These are phyloP conservation scores for Nothoprocta perdicaria DNA, from an alignment of 2,113 vertebrate species.

Conservation along the genomic window DNA sequence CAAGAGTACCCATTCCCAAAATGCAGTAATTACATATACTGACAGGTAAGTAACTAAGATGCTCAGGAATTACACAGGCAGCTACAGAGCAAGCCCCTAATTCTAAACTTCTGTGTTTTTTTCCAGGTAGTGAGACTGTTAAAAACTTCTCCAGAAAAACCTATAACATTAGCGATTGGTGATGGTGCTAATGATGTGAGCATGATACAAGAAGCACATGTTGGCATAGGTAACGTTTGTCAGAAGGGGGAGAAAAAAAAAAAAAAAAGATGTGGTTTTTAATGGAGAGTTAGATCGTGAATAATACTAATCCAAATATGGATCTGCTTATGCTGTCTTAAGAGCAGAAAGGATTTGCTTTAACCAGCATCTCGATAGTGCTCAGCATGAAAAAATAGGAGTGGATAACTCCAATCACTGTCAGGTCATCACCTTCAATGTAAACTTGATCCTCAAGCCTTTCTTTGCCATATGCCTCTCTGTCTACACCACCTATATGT, in stretches of 20 bases:
- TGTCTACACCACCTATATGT: fast-evolving
- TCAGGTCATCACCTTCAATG: not conserved
- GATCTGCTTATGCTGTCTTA: not conserved
- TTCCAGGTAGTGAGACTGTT: conserved; percentile 92
- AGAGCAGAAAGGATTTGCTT: not conserved
- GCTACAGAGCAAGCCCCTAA: not conserved
- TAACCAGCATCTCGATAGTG: not conserved
- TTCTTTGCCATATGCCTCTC: not conserved
- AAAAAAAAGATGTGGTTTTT: not conserved
- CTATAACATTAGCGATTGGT: conserved; percentile 93
- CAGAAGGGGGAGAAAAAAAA: not conserved
- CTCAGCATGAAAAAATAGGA: not conserved
- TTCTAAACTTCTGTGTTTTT: not conserved
- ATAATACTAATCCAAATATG: not conserved
- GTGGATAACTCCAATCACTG: not conserved
- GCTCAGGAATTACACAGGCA: not conserved
- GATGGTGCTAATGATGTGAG: conserved; percentile 98
- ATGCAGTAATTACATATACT: not conserved
- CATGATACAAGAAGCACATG: conserved; percentile 98
- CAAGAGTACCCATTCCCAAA: not conserved
- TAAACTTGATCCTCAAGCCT: not conserved
- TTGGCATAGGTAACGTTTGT: conserved; percentile 90
- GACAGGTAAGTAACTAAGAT: not conserved
- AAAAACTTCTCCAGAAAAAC: conserved; percentile 95
- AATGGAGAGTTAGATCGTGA: not conserved